These are phyloP conservation scores for Propsilocerus akamusi DNA, from an alignment of 1,140 invertebrate species.

Conservation along the genomic window DNA sequence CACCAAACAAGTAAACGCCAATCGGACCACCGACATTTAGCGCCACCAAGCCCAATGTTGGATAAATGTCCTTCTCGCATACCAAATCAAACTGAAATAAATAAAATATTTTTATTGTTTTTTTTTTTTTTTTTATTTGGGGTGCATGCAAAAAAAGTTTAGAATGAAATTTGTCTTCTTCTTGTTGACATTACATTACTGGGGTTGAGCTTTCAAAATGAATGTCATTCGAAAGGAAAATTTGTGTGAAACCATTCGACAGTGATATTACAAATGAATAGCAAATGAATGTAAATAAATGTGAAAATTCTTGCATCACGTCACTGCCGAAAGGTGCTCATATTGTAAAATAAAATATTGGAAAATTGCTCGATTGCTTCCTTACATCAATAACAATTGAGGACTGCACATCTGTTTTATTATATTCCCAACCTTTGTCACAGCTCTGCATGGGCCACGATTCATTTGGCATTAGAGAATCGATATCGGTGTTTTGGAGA, in stretches of 20 bases:
- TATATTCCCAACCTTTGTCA: constrained; percentile 62
- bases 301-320: no score
- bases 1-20: constrained; percentile 68
- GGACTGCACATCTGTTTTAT: constrained; percentile 42
- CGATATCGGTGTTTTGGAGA: constrained; percentile 15
- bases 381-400: constrained; percentile 69
- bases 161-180: no score
- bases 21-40: constrained; percentile 68
- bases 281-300: no score
- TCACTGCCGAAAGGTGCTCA: no score
- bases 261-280: no score
- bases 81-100: constrained; percentile 64
- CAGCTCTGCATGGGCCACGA: constrained; percentile 47
- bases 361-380: constrained; percentile 7
- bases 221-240: no score
- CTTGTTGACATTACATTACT: no score
- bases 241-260: no score
- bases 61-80: constrained; percentile 66
- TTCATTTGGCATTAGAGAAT: constrained; percentile 25
- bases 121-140: no score
- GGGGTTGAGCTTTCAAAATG: no score
- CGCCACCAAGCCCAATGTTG: constrained; percentile 61
- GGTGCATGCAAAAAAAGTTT: no score
- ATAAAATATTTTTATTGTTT: neutral
- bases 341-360: neutral